phyloP scores from a whole-genome alignment of 2,888 invertebrate species.

The Crossocerus cetratus region DNA sequence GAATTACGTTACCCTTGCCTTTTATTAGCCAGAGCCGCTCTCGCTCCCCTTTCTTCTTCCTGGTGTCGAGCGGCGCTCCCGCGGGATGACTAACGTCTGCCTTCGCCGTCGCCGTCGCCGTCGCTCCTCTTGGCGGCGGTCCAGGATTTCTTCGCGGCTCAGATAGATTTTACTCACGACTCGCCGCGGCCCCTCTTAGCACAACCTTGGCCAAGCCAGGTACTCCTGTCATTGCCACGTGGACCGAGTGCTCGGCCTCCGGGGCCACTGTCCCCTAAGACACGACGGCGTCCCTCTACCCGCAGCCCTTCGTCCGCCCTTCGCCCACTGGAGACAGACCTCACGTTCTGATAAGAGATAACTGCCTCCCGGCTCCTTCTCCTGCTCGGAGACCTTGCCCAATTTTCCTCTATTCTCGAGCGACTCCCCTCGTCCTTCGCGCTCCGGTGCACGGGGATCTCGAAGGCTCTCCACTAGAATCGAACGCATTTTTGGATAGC shows the following conservation, averaged over 20 bases:
- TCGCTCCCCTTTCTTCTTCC: slow-evolving; percentile 50
- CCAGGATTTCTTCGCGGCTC: slow-evolving; percentile 44
- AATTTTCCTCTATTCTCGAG: too few relatives aligned
- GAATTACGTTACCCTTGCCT: slow-evolving; percentile 63
- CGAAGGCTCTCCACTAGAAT: too few relatives aligned
- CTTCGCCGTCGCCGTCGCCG: slow-evolving; percentile 26
- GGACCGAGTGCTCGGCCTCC: slow-evolving; percentile 38
- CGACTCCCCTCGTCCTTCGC: too few relatives aligned
- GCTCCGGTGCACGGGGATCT: too few relatives aligned
- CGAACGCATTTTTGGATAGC: too few relatives aligned
- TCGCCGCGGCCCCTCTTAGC: slow-evolving; percentile 40
- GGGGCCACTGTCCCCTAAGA: slow-evolving; percentile 28
- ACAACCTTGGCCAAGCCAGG: slow-evolving; percentile 61
- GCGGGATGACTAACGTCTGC: slow-evolving; percentile 55
- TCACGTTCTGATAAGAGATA: slow-evolving; percentile 1
- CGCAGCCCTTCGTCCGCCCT: slow-evolving; percentile 7
- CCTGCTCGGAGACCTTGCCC: too few relatives aligned
- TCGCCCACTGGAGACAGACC: background rate
- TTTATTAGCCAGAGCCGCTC: slow-evolving; percentile 56
- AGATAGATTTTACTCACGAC: slow-evolving; percentile 50
- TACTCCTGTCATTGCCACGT: slow-evolving; percentile 62
- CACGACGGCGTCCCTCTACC: slow-evolving; percentile 1
- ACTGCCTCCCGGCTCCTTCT: too few relatives aligned
- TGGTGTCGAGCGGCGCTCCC: slow-evolving; percentile 32
- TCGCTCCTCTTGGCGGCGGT: slow-evolving; percentile 33